Base-by-base conservation (phyloP, 2,797 vertebrate species). In the Botia almorhae region DNA sequence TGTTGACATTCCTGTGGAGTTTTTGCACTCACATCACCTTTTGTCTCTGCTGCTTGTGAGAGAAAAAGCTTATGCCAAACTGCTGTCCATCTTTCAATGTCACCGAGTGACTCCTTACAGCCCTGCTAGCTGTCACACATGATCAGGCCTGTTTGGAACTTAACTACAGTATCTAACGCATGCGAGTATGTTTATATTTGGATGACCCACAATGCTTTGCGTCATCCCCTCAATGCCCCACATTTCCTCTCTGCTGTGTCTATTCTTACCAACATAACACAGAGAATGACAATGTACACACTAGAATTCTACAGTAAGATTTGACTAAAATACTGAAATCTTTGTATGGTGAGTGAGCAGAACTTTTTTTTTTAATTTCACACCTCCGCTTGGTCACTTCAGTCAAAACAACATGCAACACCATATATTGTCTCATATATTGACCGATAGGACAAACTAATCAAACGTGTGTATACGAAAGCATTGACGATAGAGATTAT, bases 1-100 rank as follows among this genome's bases (percentile, higher is more conserved):
- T 75, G 58, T 69, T 71, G 58, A 76, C 73, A 11, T 81, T 78
- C 68, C 75, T 83, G 82, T 81, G 60, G 48, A 46, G 72, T 61
- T 63, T 81, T 83, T 64, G 73, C 84, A 81, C 83, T 86, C 79
- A 83, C 72, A 79, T 69, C 69, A 83, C 81, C 73, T 77, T 80
- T 80, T 83, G 75, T 79, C 78, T 72, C 64, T 84, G 71, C 76
- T 83, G 83, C 64, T 77, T 76, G 83, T 74, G 51, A 61, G 64
- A 77, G 48, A 82, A 81, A 82, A 83, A 69, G 65, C 78, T 76
- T 73, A 83, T 77, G 70, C 73, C 82, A 78, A 84, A 78, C 68
- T 76, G 60, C 60, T 61, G 69, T 83, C 68, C 75, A 80, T 81
- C 83, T 73, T 76, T 79, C 70, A 86, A 74, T 86, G 78, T 80